Evolutionary conservation across 1,140 invertebrate species (phyloP).

Genomic region (Drosophila nigrodunni): DNA sequence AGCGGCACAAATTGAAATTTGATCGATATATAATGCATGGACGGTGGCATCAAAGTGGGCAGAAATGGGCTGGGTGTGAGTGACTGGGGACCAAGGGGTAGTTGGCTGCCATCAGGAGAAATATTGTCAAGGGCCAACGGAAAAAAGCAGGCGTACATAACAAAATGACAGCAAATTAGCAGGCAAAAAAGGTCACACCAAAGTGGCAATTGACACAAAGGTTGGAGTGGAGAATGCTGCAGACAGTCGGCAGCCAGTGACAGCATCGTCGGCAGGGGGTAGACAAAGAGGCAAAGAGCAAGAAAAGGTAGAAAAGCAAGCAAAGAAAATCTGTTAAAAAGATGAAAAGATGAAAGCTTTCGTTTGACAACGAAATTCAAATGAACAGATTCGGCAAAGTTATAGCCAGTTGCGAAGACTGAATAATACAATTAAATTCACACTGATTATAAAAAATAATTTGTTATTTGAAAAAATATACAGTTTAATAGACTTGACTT

Average conservation of each 20-base stretch:
- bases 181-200: slow-evolving; percentile 65
- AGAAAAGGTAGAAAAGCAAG: too few species aligned
- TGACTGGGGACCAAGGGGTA: slow-evolving; percentile 25
- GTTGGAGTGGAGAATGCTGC: not conserved
- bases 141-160: slow-evolving; percentile 35
- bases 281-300: not conserved
- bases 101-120: slow-evolving; percentile 21
- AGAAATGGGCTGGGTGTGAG: not conserved
- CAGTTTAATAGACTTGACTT: not conserved
- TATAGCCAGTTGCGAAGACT: not conserved
- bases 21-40: slow-evolving; percentile 79
- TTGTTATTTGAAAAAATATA: not conserved
- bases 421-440: not conserved
- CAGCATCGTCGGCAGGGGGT: not conserved
- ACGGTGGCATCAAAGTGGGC: not conserved
- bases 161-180: slow-evolving; percentile 81
- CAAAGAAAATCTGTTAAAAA: slow-evolving; percentile 2
- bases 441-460: not conserved
- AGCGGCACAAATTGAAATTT: slow-evolving; percentile 81
- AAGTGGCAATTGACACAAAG: slow-evolving; percentile 49
- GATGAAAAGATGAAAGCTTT: slow-evolving; percentile 21
- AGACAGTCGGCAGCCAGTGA: not conserved
- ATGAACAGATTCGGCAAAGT: not conserved
- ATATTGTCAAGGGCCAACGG: slow-evolving; percentile 6
- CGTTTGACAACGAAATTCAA: not conserved